A percentile compares a stretch with the other conserved stretches of the same genome.
Conservation (phyloP, 2,888 invertebrate genomes). For the Leucophenga maculata region DNA sequence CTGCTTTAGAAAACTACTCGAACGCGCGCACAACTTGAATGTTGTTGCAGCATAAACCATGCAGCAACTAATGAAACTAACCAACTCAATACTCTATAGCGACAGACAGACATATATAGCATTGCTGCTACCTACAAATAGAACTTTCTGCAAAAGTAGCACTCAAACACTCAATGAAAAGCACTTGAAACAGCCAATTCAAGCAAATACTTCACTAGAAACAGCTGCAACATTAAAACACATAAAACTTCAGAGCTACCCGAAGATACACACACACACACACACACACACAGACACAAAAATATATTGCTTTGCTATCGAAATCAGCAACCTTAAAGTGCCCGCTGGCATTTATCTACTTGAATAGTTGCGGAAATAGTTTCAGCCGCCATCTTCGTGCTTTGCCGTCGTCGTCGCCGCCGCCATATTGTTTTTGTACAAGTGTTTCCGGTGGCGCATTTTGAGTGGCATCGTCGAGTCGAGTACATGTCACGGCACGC, state of each 20-base stretch:
- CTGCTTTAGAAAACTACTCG: neutral
- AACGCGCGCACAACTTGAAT: too few species aligned
- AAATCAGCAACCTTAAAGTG: slow-evolving; percentile 30
- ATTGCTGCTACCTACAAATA: neutral
- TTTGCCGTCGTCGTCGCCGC: neutral
- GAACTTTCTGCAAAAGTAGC: slow-evolving; percentile 1
- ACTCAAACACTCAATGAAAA: slow-evolving; percentile 22
- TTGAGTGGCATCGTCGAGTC: neutral
- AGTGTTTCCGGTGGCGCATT: slow-evolving; percentile 30
- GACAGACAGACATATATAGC: slow-evolving; percentile 3
- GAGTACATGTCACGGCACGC: slow-evolving; percentile 1
- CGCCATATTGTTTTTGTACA: slow-evolving; percentile 38
- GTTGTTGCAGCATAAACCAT: neutral
- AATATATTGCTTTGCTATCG: neutral
- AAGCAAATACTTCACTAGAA: slow-evolving; percentile 15
- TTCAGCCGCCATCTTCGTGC: neutral
- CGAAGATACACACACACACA: neutral
- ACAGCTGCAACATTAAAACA: neutral
- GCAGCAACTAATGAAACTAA: neutral
- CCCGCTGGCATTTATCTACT: slow-evolving; percentile 49
- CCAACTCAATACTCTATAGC: neutral
- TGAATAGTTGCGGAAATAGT: slow-evolving; percentile 34
- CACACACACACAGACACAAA: neutral
- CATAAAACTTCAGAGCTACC: neutral
- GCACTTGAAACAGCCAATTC: slow-evolving; percentile 32